Percentiles rank a stretch among this genome's conserved stretches.
Evolutionary conservation across 2,888 invertebrate species (phyloP).

Genomic region (Conistra vaccinii): DNA sequence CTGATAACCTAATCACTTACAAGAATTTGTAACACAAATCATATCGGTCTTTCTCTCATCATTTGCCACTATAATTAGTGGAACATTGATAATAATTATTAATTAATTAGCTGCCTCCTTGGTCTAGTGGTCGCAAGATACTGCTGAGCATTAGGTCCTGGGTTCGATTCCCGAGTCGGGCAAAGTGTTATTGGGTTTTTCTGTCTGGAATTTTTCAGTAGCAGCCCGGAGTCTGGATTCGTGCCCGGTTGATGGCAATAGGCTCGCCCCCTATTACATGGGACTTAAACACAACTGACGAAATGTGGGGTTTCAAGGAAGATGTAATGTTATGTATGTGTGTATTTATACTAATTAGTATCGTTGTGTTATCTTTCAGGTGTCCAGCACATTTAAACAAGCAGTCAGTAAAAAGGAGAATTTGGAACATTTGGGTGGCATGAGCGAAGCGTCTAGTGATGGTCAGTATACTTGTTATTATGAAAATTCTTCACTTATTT

Average conservation of each 20-base stretch:
- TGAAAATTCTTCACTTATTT: not conserved
- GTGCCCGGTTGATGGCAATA: not conserved
- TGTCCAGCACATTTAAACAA: slow-evolving; percentile 97
- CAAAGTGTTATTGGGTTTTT: not conserved
- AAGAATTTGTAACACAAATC: slow-evolving; percentile 25
- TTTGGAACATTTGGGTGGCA: slow-evolving; percentile 97
- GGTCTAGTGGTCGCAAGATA: not conserved
- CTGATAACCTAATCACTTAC: slow-evolving; percentile 31
- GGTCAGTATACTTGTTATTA: slow-evolving; percentile 84
- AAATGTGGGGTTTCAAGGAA: too few species aligned
- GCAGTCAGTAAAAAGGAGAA: slow-evolving; percentile 97
- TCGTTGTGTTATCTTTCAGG: slow-evolving; percentile 76
- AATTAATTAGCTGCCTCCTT: not conserved
- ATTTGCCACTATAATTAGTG: slow-evolving; percentile 4
- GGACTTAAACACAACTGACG: not conserved
- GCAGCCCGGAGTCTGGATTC: too few species aligned
- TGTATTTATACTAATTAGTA: not conserved
- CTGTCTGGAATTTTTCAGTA: not conserved
- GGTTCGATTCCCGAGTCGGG: not conserved
- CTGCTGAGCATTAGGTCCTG: not conserved
- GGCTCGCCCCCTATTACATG: not conserved
- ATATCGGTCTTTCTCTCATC: not conserved
- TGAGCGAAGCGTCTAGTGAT: slow-evolving; percentile 98
- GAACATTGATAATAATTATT: not conserved
- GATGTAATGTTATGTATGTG: not conserved